Evolutionary conservation across 2,797 vertebrate genomes (phyloP).

Genomic region (Rhynchotus rufescens): DNA sequence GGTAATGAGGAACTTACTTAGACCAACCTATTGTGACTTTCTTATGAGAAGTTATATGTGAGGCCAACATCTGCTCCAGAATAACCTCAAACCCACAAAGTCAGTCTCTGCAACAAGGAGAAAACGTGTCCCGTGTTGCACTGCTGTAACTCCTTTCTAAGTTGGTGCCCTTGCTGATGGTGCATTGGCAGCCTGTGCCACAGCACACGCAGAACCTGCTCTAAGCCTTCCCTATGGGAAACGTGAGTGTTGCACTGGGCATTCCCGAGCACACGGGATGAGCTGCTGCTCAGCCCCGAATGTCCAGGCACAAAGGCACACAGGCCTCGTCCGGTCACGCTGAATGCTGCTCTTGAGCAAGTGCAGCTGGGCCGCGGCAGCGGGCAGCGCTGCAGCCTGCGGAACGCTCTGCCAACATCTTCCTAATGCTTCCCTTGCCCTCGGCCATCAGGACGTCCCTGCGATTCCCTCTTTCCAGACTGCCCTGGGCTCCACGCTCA

Average conservation of each 20-base stretch:
- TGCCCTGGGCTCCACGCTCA: too few relatives aligned
- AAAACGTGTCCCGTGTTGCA: fast-evolving
- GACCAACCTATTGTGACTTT: not conserved
- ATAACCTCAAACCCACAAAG: not conserved
- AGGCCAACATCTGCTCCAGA: not conserved
- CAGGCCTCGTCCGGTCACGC: not conserved
- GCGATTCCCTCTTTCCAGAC: not conserved
- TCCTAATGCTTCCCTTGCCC: not conserved
- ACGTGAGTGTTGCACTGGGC: not conserved
- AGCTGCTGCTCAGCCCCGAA: not conserved
- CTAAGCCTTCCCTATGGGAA: not conserved
- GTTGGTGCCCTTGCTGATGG: not conserved
- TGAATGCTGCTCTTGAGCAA: not conserved
- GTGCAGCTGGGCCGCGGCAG: not conserved
- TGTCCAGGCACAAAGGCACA: not conserved
- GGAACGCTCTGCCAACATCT: not conserved
- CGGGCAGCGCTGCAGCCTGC: not conserved
- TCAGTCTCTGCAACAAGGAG: fast-evolving
- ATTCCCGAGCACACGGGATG: not conserved
- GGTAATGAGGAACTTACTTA: not conserved
- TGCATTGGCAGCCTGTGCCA: not conserved
- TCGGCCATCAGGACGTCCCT: not conserved
- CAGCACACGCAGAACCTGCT: too few relatives aligned
- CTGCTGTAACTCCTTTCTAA: not conserved
- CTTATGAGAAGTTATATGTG: fast-evolving